Percentiles rank a stretch among this genome's conserved stretches.
These are phyloP conservation scores for Microdon myrmicae DNA, from an alignment of 2,888 invertebrate species.

Conservation along the genomic window DNA sequence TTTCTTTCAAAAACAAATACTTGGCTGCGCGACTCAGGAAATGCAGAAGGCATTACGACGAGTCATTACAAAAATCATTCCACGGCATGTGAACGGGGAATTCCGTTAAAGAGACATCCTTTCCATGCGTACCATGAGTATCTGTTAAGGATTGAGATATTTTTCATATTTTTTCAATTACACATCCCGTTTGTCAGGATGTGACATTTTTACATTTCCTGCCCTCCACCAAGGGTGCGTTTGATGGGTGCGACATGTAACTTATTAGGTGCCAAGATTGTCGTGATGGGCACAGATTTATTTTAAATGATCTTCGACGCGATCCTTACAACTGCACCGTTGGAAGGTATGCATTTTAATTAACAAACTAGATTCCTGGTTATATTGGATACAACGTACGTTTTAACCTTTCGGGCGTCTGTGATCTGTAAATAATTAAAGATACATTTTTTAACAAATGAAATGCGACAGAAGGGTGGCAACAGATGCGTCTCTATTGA, in stretches of 20 bases:
- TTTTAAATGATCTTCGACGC: not conserved
- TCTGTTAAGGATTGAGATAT: slow-evolving; percentile 41
- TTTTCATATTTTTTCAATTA: slow-evolving; percentile 48
- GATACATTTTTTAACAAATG: slow-evolving; percentile 40
- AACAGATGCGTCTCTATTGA: too few relatives aligned
- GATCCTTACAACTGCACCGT: slow-evolving; percentile 11
- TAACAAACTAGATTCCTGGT: slow-evolving; percentile 25
- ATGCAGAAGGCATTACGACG: slow-evolving; percentile 13
- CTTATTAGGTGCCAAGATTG: slow-evolving; percentile 33
- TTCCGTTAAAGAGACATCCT: slow-evolving; percentile 15
- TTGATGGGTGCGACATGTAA: slow-evolving; percentile 8
- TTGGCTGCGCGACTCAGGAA: not conserved
- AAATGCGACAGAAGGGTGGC: too few relatives aligned
- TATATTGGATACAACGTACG: slow-evolving; percentile 5
- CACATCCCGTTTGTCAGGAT: slow-evolving; percentile 42
- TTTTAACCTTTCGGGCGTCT: slow-evolving; percentile 25
- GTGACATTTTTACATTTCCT: slow-evolving; percentile 50
- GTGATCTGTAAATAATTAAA: slow-evolving; percentile 43
- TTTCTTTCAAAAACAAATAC: not conserved
- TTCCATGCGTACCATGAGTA: slow-evolving; percentile 55
- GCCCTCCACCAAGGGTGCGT: slow-evolving; percentile 20
- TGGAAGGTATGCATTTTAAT: slow-evolving; percentile 27
- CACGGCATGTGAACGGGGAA: slow-evolving; percentile 17
- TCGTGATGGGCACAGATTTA: slow-evolving; percentile 7
- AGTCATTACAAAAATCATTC: slow-evolving; percentile 22